Conservation (phyloP, 2,888 invertebrate genomes). For the Drosophila nr. perissopoda region DNA sequence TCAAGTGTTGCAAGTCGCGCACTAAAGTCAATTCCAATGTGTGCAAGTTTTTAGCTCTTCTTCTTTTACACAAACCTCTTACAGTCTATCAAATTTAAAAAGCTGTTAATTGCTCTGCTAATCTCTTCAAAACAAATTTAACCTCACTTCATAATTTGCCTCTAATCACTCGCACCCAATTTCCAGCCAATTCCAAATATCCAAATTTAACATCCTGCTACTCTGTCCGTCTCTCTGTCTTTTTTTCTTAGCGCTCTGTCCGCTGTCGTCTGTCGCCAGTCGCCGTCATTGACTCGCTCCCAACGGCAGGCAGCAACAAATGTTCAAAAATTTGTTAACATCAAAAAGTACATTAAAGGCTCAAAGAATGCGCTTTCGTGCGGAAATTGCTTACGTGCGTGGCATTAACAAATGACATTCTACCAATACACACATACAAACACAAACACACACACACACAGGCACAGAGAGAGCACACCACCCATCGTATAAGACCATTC, state of each 20-base stretch:
- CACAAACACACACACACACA: background rate
- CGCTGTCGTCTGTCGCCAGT: background rate
- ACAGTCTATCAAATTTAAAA: conserved; percentile 61
- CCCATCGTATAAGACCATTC: conserved; percentile 58
- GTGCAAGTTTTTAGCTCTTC: conserved; percentile 1
- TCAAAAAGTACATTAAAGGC: conserved; percentile 80
- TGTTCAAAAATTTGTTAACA: conserved; percentile 80
- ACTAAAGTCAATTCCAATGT: background rate
- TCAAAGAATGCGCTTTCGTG: conserved; percentile 80
- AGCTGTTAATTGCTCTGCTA: conserved; percentile 55
- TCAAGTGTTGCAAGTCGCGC: conserved; percentile 1
- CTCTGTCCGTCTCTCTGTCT: conserved; percentile 15
- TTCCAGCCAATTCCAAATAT: conserved; percentile 1
- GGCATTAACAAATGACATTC: conserved; percentile 77
- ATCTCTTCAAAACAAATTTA: background rate
- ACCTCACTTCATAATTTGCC: conserved; percentile 65
- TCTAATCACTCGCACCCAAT: conserved; percentile 69
- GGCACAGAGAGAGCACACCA: background rate
- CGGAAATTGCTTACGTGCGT: conserved; percentile 81
- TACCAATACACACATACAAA: conserved; percentile 5
- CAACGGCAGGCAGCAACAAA: conserved; percentile 67
- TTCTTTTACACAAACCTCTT: conserved; percentile 27
- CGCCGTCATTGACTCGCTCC: background rate
- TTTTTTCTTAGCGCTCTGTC: background rate
- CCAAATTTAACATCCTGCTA: conserved; percentile 63